Percentiles rank a stretch among this genome's conserved stretches.
These are phyloP conservation scores for Platycheirus albimanus DNA, from an alignment of 2,888 invertebrate species.

Conservation along the genomic window DNA sequence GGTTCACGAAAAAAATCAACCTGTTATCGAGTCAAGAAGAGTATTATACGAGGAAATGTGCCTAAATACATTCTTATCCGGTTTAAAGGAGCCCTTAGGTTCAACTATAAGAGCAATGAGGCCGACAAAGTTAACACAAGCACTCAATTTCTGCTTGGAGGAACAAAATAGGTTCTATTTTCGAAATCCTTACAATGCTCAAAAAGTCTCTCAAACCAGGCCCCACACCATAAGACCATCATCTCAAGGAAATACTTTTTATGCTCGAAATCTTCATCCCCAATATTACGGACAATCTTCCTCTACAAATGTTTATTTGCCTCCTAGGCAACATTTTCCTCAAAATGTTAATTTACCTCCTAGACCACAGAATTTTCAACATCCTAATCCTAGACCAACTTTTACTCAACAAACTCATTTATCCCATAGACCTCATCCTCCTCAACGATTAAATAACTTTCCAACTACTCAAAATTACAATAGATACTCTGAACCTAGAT, in stretches of 20 bases:
- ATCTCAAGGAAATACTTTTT: background rate
- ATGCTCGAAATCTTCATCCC: too few species aligned
- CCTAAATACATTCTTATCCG: constrained; percentile 50
- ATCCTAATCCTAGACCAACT: too few species aligned
- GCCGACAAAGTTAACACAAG: constrained; percentile 39
- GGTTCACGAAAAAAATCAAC: constrained; percentile 45
- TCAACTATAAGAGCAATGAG: constrained; percentile 58
- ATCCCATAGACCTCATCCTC: background rate
- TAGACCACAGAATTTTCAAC: too few species aligned
- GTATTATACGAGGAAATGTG: constrained; percentile 54
- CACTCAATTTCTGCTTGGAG: constrained; percentile 41
- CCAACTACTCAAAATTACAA: background rate
- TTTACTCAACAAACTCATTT: too few species aligned
- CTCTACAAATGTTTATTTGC: background rate
- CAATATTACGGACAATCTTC: background rate
- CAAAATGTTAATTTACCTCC: background rate
- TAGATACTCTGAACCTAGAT: too few species aligned
- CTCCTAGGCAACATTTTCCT: background rate
- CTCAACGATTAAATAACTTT: background rate
- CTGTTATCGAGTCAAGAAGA: constrained; percentile 41
- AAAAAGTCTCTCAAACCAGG: background rate
- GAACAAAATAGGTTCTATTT: constrained; percentile 41
- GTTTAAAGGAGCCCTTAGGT: constrained; percentile 60
- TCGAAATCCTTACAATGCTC: background rate
- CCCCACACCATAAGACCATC: background rate